phyloP scores from a whole-genome alignment of 2,797 vertebrate species.

The Ctenopoma multispine region DNA sequence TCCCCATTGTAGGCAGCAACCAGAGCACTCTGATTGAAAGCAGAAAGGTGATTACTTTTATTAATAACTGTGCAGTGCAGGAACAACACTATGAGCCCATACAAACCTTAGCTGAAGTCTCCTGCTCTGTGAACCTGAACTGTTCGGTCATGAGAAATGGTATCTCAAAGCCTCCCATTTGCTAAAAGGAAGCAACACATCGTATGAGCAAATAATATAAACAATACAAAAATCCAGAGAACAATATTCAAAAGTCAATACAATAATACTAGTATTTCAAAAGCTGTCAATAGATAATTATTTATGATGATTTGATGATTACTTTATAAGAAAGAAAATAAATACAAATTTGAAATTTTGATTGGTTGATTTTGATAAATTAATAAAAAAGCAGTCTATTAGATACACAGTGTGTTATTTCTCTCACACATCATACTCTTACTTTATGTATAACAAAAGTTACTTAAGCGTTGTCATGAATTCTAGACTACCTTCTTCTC shows the following conservation, averaged over 20 bases:
- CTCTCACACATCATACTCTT: neutral
- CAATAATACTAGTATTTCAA: too few species aligned
- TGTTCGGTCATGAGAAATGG: conserved; percentile 84
- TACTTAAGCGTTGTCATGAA: conserved; percentile 37
- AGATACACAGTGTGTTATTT: neutral
- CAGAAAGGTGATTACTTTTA: neutral
- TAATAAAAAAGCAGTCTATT: neutral
- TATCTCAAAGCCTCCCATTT: conserved; percentile 86
- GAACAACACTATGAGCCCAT: neutral
- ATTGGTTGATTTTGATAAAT: too few species aligned
- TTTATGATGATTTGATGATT: too few species aligned
- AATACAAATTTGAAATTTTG: too few species aligned
- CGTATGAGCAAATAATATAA: neutral
- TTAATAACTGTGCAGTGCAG: neutral
- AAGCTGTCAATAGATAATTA: too few species aligned
- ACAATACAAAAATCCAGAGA: too few species aligned
- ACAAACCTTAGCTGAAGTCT: conserved; percentile 79
- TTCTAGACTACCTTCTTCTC: conserved; percentile 89
- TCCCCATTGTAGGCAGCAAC: conserved; percentile 90
- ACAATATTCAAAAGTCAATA: too few species aligned
- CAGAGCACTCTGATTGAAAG: conserved; percentile 81
- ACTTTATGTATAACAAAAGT: neutral
- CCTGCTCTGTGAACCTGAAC: conserved; percentile 83
- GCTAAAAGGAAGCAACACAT: conserved; percentile 49
- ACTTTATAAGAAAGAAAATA: too few species aligned